A percentile compares a stretch with the other conserved stretches of the same genome.
Conservation (phyloP, 2,797 vertebrate species). For the Salarias fasciatus region DNA sequence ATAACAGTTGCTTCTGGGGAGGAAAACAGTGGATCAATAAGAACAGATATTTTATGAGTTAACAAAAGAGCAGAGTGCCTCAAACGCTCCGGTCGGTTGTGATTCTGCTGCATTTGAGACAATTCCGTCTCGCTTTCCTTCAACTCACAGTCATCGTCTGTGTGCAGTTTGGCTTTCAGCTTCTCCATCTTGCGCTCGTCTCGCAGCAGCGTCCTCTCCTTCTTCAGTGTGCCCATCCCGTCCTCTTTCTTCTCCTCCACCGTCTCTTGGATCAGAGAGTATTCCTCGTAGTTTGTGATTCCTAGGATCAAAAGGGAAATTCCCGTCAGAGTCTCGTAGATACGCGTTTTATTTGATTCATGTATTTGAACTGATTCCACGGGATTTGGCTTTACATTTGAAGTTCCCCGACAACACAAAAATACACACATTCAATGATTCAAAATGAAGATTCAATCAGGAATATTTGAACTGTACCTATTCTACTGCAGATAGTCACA, state of each 20-base stretch:
- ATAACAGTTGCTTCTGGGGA: no score
- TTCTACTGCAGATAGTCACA: conserved; percentile 98
- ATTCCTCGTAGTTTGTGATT: conserved; percentile 99
- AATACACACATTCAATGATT: no score
- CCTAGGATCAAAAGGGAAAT: conserved; percentile 74
- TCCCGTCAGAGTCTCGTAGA: not conserved
- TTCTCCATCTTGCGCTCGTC: conserved; percentile 99
- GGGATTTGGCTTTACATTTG: no score
- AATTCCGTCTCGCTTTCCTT: not conserved
- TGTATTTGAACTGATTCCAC: not conserved
- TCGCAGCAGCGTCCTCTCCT: conserved; percentile 92
- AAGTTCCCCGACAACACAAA: no score
- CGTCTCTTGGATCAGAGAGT: conserved; percentile 95
- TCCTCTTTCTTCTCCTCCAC: conserved; percentile 97
- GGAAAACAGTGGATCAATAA: no score
- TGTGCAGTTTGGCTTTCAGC: conserved; percentile 97
- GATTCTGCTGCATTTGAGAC: not conserved
- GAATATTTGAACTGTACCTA: conserved; percentile 80
- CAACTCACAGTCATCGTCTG: conserved; percentile 96
- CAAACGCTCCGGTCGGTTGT: no score
- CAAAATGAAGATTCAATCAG: no score
- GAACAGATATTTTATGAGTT: no score
- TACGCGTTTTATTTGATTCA: not conserved
- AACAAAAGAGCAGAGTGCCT: no score
- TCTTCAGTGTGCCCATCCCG: conserved; percentile 92